These are phyloP conservation scores for Mandrillus leucophaeus DNA, from an alignment of 2,113 vertebrate genomes.

Conservation along the genomic window DNA sequence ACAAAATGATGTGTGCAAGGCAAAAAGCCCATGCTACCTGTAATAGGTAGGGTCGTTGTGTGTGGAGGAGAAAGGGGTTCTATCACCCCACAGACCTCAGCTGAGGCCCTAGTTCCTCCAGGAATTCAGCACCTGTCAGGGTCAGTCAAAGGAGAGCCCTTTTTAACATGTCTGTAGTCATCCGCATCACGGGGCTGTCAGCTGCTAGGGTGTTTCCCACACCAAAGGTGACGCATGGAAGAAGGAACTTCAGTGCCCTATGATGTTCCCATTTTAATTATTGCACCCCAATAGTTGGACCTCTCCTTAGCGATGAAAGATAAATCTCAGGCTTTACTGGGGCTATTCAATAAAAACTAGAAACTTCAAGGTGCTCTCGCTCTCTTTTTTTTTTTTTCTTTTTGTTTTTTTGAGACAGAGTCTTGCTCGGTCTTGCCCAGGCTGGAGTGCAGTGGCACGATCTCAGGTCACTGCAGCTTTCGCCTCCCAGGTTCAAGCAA, in stretches of 20 bases:
- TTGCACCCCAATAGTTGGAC: neutral
- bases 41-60: neutral
- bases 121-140: neutral
- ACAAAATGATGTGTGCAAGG: neutral
- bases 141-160: neutral
- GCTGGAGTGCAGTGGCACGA: too few species aligned
- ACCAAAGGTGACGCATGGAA: neutral
- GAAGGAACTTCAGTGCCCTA: neutral
- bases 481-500: too few species aligned
- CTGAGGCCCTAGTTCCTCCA: neutral
- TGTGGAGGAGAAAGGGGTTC: neutral
- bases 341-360: neutral
- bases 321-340: neutral
- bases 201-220: neutral
- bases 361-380: neutral
- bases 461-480: too few species aligned
- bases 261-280: neutral
- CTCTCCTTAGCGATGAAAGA: neutral
- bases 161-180: too few species aligned
- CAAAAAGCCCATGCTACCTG: neutral
- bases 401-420: neutral
- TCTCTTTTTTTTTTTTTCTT: neutral
- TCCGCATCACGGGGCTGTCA: neutral
- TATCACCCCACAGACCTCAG: neutral
- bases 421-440: too few species aligned